A percentile compares a stretch with the other conserved stretches of the same genome.
Evolutionary conservation across 2,113 vertebrate species (phyloP).

Genomic region (Nematolebias whitei): DNA sequence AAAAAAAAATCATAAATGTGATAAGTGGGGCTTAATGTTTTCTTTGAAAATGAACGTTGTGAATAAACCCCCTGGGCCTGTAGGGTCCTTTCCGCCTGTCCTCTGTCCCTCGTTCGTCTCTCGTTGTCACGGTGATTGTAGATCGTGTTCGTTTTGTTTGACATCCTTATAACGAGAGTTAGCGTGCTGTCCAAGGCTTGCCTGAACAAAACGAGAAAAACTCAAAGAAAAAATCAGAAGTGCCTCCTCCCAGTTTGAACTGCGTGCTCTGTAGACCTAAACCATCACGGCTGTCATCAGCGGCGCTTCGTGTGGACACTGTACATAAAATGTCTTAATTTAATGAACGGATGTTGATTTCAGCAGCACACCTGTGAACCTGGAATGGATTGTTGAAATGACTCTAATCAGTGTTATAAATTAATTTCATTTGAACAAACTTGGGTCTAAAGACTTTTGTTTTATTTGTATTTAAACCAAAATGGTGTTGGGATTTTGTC

Average conservation of each 20-base stretch:
- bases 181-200: conserved; percentile 18
- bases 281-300: conserved; percentile 47
- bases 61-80: neutral
- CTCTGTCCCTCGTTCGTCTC: conserved; percentile 23
- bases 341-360: conserved; percentile 56
- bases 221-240: conserved; percentile 66
- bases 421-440: conserved; percentile 45
- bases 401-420: conserved; percentile 48
- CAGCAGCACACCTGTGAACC: conserved; percentile 47
- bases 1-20: neutral
- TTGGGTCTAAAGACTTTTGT: conserved; percentile 5
- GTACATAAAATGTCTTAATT: conserved; percentile 62
- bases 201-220: conserved; percentile 35
- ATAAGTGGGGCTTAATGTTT: neutral
- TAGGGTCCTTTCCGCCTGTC: conserved; percentile 3
- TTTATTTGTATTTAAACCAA: neutral
- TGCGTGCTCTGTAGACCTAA: conserved; percentile 37
- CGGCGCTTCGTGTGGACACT: conserved; percentile 60
- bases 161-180: neutral
- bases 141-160: conserved; percentile 14
- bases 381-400: conserved; percentile 40
- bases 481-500: too few species aligned
- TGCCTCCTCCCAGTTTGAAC: conserved; percentile 69
- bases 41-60: neutral
- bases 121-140: conserved; percentile 14